These are phyloP conservation scores for Plebejus anna DNA, from an alignment of 2,888 invertebrate species.

Conservation along the genomic window DNA sequence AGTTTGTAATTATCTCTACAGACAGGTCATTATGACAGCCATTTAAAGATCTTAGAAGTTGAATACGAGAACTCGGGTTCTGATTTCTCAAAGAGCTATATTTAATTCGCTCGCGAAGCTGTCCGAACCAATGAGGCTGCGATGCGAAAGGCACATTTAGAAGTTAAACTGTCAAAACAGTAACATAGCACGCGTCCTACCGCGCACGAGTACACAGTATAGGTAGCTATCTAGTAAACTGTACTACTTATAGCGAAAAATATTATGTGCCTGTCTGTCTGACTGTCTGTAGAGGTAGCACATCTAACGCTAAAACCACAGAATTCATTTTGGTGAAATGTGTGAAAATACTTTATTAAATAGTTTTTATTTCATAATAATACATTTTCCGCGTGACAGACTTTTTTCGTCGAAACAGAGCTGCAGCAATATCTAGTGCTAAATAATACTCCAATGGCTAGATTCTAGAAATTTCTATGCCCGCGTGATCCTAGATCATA, in stretches of 20 bases:
- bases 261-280: too few relatives aligned
- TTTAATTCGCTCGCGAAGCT: neutral
- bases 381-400: neutral
- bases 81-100: too few relatives aligned
- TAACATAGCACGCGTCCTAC: slow-evolving; percentile 31
- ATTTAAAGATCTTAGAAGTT: too few relatives aligned
- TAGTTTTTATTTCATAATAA: too few relatives aligned
- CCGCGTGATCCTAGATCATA: slow-evolving; percentile 16
- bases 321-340: neutral
- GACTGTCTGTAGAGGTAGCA: too few relatives aligned
- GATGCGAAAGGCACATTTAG: slow-evolving; percentile 26
- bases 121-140: neutral
- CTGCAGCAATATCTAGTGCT: neutral
- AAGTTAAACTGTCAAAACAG: slow-evolving; percentile 34
- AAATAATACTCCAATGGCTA: neutral
- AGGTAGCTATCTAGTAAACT: neutral
- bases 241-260: too few relatives aligned
- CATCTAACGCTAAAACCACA: too few relatives aligned
- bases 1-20: too few relatives aligned
- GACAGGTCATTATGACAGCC: too few relatives aligned
- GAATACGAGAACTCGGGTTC: too few relatives aligned
- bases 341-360: too few relatives aligned
- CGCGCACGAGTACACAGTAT: slow-evolving; percentile 9
- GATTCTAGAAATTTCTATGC: slow-evolving; percentile 9
- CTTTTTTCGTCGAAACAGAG: neutral